Conservation (phyloP, 2,888 invertebrate genomes). For the Eurytoma californica region DNA sequence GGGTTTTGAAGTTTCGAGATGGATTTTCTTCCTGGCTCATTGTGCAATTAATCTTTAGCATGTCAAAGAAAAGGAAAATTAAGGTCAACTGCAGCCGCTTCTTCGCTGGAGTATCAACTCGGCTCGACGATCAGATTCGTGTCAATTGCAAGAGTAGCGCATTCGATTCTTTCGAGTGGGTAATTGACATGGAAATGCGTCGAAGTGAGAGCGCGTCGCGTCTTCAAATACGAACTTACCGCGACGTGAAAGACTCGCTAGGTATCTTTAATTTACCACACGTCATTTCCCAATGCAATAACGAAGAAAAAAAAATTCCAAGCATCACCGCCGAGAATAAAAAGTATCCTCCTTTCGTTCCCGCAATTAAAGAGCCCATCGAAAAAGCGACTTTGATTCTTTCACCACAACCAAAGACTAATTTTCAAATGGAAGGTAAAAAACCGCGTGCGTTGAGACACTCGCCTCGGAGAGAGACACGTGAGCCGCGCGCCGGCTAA, state of each 20-base stretch:
- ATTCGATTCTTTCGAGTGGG: not conserved
- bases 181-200: conserved; percentile 20
- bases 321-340: too few species aligned
- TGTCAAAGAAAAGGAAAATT: conserved; percentile 4
- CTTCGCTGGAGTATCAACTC: not conserved
- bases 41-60: not conserved
- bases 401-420: too few species aligned
- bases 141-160: conserved; percentile 10
- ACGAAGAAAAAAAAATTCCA: too few species aligned
- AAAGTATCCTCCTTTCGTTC: too few species aligned
- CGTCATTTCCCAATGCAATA: too few species aligned
- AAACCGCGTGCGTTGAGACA: too few species aligned
- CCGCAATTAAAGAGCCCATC: too few species aligned
- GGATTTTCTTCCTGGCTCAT: not conserved
- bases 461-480: not conserved
- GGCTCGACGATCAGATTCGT: not conserved
- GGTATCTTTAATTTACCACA: too few species aligned
- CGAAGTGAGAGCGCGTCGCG: not conserved
- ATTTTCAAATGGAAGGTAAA: too few species aligned
- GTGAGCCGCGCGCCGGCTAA: not conserved
- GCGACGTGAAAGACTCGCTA: too few species aligned
- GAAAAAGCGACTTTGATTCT: too few species aligned
- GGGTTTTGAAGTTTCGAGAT: not conserved
- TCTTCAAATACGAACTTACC: too few species aligned
- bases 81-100: conserved; percentile 14